Conservation (phyloP, 2,888 invertebrate genomes). For the Byasa hedistus region DNA sequence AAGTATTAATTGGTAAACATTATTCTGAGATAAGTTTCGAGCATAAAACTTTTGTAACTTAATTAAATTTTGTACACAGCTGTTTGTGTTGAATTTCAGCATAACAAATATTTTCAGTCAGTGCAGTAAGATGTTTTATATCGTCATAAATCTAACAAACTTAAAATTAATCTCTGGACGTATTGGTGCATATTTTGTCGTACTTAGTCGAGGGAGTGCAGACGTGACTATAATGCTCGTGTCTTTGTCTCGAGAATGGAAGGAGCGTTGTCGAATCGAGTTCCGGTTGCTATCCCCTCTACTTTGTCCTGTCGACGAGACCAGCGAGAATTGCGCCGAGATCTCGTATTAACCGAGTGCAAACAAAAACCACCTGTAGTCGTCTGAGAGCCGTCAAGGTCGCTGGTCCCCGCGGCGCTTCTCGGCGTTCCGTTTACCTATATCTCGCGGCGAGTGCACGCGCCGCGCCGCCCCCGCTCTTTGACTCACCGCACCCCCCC, state of each 20-base stretch:
- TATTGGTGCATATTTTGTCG: neutral
- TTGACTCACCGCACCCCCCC: constrained; percentile 39
- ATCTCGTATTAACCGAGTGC: constrained; percentile 57
- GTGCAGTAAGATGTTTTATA: neutral
- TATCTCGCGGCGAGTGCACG: constrained; percentile 76
- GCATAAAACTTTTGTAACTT: neutral
- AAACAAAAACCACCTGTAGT: constrained; percentile 79
- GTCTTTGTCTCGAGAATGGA: constrained; percentile 40
- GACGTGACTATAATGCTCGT: constrained; percentile 25
- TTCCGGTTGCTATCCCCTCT: constrained; percentile 61
- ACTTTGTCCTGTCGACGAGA: constrained; percentile 40
- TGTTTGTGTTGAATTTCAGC: neutral
- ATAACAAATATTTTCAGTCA: neutral
- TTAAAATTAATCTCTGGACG: neutral
- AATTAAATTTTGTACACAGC: neutral
- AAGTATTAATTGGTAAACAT: too few relatives aligned
- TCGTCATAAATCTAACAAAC: constrained; percentile 5
- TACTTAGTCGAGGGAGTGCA: constrained; percentile 6
- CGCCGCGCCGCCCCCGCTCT: constrained; percentile 61
- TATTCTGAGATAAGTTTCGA: too few relatives aligned
- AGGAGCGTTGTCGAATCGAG: constrained; percentile 53
- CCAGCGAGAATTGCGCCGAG: constrained; percentile 53
- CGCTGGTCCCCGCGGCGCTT: constrained; percentile 70
- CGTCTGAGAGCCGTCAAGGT: constrained; percentile 75
- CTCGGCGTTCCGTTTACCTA: constrained; percentile 77